Evolutionary conservation across 2,113 vertebrate species (phyloP), one percentile per base, ranked within the genome.

Genomic region (Ammospiza caudacuta): DNA sequence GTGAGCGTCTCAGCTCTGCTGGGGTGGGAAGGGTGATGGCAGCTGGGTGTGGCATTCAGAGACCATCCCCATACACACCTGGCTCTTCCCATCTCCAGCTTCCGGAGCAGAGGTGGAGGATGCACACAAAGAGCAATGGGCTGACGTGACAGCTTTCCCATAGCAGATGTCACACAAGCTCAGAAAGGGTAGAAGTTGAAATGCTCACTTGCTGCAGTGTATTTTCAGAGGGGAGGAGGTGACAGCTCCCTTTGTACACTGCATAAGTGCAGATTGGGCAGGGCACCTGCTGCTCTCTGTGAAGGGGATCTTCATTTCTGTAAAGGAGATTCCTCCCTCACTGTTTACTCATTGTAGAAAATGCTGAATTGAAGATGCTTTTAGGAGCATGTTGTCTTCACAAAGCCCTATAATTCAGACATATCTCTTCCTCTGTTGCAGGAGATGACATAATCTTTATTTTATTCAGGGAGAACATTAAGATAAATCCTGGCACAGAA

Each of bases 101-200:
- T 58, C 43, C 59, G 69, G 4, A 0, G 19, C 1, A 43, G n/a
- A 66, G 55, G 23, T 27, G 31, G 43, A 74, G 43, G 82, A 39
- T 35, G 74, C 47, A 58, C 1, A 1, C 0, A 1, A 33, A 78
- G 37, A 68, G 54, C 43, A 18, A 5, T 1, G 31, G 54, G 63
- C 31, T 88, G 39, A 18, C 28, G 7, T 22, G 49, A 15, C 35
- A 68, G 46, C 55, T 83, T 51, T 74, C 55, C 46, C 37, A 8
- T 0, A 46, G 72, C 63, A 69, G 41, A 27, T 74, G 74, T 75
- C 73, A 81, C 81, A 55, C 15, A 27, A 63, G 17, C 41, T 80
- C 72, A 21, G 5, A 17, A 80, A 77, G 47, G 39, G n/a, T 46
- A 17, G 29, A 62, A 87, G 35, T 0, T 70, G 51, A 58, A 86